Evolutionary conservation across 2,888 invertebrate genomes (phyloP).

Genomic region (Eilema depressum): DNA sequence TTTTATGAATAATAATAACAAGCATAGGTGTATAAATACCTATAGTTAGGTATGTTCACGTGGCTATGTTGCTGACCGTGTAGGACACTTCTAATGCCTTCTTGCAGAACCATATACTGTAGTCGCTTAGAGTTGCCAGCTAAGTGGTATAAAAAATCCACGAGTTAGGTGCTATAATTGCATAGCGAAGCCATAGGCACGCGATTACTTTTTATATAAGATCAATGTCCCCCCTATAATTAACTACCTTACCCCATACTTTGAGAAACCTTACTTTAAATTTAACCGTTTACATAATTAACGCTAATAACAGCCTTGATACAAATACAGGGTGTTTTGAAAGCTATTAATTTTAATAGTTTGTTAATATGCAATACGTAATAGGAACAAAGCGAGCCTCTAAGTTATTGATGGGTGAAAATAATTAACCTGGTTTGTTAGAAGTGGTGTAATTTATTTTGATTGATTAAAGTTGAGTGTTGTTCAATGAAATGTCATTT

Average conservation of each 20-base stretch:
- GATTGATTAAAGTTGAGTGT: not conserved
- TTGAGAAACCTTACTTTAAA: not conserved
- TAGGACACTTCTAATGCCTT: too few species aligned
- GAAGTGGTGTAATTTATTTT: not conserved
- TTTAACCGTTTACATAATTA: not conserved
- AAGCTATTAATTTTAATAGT: constrained; percentile 4
- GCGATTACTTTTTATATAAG: too few species aligned
- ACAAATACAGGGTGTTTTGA: not conserved
- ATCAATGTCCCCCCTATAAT: not conserved
- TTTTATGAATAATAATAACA: too few species aligned
- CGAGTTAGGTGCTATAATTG: too few species aligned
- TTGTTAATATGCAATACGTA: not conserved
- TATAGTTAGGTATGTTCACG: too few species aligned
- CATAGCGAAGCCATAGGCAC: too few species aligned
- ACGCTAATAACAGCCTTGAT: not conserved
- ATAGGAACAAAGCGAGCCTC: not conserved
- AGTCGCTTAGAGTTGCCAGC: too few species aligned
- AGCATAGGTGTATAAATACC: too few species aligned
- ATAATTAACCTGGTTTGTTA: not conserved
- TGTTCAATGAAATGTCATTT: not conserved
- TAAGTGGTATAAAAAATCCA: too few species aligned
- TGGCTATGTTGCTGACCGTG: too few species aligned
- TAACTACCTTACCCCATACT: not conserved
- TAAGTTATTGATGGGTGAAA: not conserved
- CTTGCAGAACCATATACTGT: too few species aligned